These are phyloP conservation scores for Cremastobaeus sp. DNA, from an alignment of 2,888 invertebrate genomes.

Conservation along the genomic window DNA sequence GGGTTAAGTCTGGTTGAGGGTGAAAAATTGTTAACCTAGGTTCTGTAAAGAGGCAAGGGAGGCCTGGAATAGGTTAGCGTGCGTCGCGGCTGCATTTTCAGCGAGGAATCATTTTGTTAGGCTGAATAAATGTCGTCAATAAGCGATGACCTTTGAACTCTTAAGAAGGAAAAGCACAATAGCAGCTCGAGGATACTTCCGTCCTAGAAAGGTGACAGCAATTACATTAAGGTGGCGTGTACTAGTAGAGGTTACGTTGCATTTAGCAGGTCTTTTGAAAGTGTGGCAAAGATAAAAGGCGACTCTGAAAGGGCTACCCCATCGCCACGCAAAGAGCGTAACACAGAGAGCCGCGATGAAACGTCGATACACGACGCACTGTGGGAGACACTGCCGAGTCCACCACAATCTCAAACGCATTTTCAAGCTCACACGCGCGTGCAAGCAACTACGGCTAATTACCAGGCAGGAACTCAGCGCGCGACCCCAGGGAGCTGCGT, in stretches of 20 bases:
- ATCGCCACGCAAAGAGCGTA: conserved; percentile 23
- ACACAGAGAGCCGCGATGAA: conserved; percentile 37
- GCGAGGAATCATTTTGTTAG: too few relatives aligned
- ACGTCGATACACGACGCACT: conserved; percentile 45
- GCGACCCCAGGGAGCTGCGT: conserved; percentile 57
- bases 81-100: too few relatives aligned
- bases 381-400: conserved; percentile 46
- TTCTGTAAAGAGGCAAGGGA: too few relatives aligned
- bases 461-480: conserved; percentile 60
- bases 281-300: conserved; percentile 32
- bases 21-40: too few relatives aligned
- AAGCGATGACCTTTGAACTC: too few relatives aligned
- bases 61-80: too few relatives aligned
- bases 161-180: too few relatives aligned
- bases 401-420: conserved; percentile 68
- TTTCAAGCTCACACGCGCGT: conserved; percentile 73
- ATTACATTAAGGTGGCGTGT: conserved; percentile 30
- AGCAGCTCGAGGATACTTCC: too few relatives aligned
- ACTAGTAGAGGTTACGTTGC: conserved; percentile 14
- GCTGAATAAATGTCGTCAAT: too few relatives aligned
- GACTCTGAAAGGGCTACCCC: conserved; percentile 39
- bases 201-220: background rate
- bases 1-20: too few relatives aligned
- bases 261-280: conserved; percentile 28
- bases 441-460: conserved; percentile 72